Base-by-base conservation (phyloP, 2,888 invertebrate genomes). In the Lapara coniferarum region DNA sequence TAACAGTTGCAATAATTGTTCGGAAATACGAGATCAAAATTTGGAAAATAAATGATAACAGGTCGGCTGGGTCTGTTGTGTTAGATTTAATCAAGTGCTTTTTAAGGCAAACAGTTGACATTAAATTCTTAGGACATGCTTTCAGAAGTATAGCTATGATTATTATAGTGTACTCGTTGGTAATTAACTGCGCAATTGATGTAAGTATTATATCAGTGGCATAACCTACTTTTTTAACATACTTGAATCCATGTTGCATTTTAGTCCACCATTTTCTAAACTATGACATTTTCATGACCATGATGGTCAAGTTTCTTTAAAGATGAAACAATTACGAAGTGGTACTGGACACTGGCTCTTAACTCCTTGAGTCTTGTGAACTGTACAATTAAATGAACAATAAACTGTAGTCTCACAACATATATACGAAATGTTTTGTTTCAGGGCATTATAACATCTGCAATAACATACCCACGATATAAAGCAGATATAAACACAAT, bases 381-480 rank as follows among this genome's bases (percentile, higher is more conserved):
- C 16, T 56, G n/a, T 6, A 49, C 10, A 25, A 52, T 67, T 13
- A 30, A 58, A 46, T 59, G 0, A 14, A 0, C 8, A 16, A 16
- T 16, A 53, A n/a, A 14, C 16, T 7, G 52, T 16, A 53, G 13
- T 37, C 6, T 25, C 16, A 51, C 51, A 30, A 53, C 14, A 53
- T 30, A 49, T 57, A 68, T 25, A 30, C 30, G 25, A 6, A 68
- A 51, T 63, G 37, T 46, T 46, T 77, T 70, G 55, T 69, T 89
- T 90, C 86, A 93, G 93, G 92, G 92, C 10, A 87, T 93, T 14
- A 84, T 93, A 71, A 91, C 86, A 71, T 87, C 93, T 55, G 91
- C 93, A 19, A 86, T 93, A 76, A 89, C 90, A 52, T 89, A 90
- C 82, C 84, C 90, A 70, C 74, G 90, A 85, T 85, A 83, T 72